Conservation (phyloP, 2,113 vertebrate genomes). For the Hippocampus zosterae region DNA sequence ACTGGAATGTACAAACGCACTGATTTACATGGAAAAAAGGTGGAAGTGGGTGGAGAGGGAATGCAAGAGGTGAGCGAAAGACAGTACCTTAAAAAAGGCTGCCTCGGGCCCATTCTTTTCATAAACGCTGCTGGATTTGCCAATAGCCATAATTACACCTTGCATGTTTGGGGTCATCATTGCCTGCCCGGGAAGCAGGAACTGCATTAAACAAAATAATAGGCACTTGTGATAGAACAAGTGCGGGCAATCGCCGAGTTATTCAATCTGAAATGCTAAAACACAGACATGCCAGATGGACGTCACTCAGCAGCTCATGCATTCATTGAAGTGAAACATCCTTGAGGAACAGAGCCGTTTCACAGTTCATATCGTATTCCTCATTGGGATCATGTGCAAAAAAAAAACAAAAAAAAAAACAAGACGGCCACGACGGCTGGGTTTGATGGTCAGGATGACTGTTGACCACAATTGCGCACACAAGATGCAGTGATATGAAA, state of each 20-base stretch:
- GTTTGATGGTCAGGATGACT: constrained; percentile 8
- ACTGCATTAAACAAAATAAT: constrained; percentile 58
- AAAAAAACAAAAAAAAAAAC: constrained; percentile 26
- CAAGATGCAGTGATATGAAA: not conserved
- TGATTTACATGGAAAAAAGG: constrained; percentile 3
- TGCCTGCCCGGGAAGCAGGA: constrained; percentile 85
- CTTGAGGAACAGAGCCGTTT: constrained; percentile 23
- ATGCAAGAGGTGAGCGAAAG: constrained; percentile 28
- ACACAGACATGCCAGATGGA: constrained; percentile 43
- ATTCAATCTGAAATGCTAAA: constrained; percentile 25
- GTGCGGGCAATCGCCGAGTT: constrained; percentile 24
- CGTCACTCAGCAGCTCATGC: constrained; percentile 57
- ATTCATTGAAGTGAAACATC: constrained; percentile 42
- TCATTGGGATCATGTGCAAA: constrained; percentile 13
- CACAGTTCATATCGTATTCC: constrained; percentile 16
- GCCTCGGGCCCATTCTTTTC: constrained; percentile 97
- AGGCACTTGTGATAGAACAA: constrained; percentile 31
- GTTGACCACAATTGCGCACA: not conserved
- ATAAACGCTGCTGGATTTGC: constrained; percentile 94
- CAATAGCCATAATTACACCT: constrained; percentile 99
- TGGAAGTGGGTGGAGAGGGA: constrained; percentile 12
- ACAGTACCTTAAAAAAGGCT: constrained; percentile 96
- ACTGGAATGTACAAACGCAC: not conserved
- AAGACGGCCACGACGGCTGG: constrained; percentile 21
- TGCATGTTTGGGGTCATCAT: constrained; percentile 99